Evolutionary conservation across 2,113 vertebrate species (phyloP).

Genomic region (Dasyornis broadbenti): DNA sequence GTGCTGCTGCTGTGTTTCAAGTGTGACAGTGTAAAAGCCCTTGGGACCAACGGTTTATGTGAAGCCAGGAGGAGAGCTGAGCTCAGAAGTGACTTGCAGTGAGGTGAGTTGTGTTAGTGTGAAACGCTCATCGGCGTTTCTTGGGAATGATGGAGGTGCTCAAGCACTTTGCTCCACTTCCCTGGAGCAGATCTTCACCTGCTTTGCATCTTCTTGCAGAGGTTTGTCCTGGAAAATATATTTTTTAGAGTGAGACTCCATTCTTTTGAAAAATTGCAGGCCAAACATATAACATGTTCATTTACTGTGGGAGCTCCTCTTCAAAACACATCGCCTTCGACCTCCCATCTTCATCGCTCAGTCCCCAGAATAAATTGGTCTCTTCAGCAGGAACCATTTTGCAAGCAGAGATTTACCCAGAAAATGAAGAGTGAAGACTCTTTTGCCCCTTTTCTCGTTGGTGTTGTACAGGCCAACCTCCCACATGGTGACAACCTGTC

Average conservation of each 20-base stretch:
- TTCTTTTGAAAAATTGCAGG: not conserved
- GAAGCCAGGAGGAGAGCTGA: not conserved
- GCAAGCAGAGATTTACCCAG: not conserved
- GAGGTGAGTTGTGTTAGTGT: not conserved
- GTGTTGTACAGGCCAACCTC: not conserved
- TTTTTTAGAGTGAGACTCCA: not conserved
- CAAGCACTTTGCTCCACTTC: not conserved
- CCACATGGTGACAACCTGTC: not conserved
- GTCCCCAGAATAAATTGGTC: not conserved
- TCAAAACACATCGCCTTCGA: not conserved
- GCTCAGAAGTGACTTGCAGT: not conserved
- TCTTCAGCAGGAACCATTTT: not conserved
- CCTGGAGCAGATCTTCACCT: not conserved
- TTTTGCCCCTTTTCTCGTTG: not conserved
- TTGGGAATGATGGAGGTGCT: not conserved
- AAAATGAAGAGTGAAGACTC: not conserved
- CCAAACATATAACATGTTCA: not conserved
- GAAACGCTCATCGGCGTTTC: not conserved
- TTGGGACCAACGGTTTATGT: not conserved
- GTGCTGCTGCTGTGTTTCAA: not conserved
- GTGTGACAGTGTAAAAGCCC: not conserved
- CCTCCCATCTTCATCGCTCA: not conserved
- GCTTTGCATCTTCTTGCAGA: not conserved
- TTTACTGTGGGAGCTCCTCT: not conserved
- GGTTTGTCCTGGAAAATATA: not conserved